A percentile compares a stretch with the other conserved stretches of the same genome.
Evolutionary conservation across 2,888 invertebrate genomes (phyloP).

Genomic region (Agrotis puta): DNA sequence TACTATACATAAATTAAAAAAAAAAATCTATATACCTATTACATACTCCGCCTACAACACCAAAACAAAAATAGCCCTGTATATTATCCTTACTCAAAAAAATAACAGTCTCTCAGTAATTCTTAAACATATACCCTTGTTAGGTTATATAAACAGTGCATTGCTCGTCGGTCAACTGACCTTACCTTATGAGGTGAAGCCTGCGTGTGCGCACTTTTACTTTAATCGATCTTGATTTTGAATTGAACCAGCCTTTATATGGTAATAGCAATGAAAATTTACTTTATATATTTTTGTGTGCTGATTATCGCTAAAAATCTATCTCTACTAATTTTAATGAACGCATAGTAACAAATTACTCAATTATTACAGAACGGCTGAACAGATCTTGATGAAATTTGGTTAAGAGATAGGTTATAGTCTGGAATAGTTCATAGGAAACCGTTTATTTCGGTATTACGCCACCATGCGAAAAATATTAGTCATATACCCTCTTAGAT

Average conservation of each 20-base stretch:
- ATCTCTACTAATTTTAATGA: no score
- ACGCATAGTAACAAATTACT: no score
- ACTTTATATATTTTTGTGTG: not conserved
- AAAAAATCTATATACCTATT: no score
- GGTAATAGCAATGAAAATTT: conserved; percentile 5
- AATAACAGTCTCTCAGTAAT: not conserved
- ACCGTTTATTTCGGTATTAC: no score
- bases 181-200: conserved; percentile 44
- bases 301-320: no score
- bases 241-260: conserved; percentile 21
- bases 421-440: no score
- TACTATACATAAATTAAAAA: no score
- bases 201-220: conserved; percentile 54
- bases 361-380: no score
- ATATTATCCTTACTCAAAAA: conserved; percentile 7
- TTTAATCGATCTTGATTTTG: conserved; percentile 43
- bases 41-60: no score
- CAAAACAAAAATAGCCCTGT: not conserved
- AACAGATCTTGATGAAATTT: no score
- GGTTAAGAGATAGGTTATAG: no score
- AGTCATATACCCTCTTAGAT: conserved; percentile 13
- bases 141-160: conserved; percentile 37
- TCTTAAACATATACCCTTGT: conserved; percentile 11
- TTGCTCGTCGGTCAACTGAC: conserved; percentile 27
- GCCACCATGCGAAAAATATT: conserved; percentile 1